Base-by-base conservation (phyloP, 2,888 invertebrate genomes). In the Cyrtodaria siliqua region DNA sequence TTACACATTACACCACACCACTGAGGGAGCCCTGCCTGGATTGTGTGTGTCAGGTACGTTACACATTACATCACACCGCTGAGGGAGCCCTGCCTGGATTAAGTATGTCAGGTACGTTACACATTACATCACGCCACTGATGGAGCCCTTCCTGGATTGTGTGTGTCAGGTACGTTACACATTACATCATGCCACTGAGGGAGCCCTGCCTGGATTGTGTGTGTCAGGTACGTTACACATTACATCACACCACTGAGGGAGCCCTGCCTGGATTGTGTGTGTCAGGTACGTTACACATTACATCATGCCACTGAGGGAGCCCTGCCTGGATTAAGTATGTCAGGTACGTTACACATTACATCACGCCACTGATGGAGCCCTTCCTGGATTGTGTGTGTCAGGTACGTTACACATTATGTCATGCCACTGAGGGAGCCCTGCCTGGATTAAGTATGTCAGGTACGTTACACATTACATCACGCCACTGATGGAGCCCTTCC, bases 21-120 rank as follows among this genome's bases (percentile, higher is more conserved):
- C n/a, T n/a, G n/a, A n/a, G 33, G 4, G 33, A 33, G 33, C 12
- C 12, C 4, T 33, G 33, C 23, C 72, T 76, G 1, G 90, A 88
- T 6, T 72, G 87, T 67, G 91, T 91, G 72, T 91, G 91, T 73
- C 90, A 88, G 2, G 77, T 85, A 18, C n/a, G n/a, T n/a, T n/a
- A n/a, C n/a, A n/a, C n/a, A n/a, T n/a, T n/a, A n/a, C n/a, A n/a
- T 91, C 56, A 77, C 79, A 6, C 83, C 87, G 20, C 76, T 79
- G 1, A 61, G 75, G 9, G 84, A 89, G 50, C 83, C 84, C 0
- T 91, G 91, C 79, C 62, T 83, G 24, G 81, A 74, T 52, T 91
- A 90, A 77, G 61, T 78, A 38, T 91, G 91, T 76, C 64, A 75
- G 79, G 89, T 90, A 72, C 44, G 77, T 63, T 27, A 24, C 16